Conservation (phyloP, 2,797 vertebrate genomes). For the Hydrocynus forskahlii region DNA sequence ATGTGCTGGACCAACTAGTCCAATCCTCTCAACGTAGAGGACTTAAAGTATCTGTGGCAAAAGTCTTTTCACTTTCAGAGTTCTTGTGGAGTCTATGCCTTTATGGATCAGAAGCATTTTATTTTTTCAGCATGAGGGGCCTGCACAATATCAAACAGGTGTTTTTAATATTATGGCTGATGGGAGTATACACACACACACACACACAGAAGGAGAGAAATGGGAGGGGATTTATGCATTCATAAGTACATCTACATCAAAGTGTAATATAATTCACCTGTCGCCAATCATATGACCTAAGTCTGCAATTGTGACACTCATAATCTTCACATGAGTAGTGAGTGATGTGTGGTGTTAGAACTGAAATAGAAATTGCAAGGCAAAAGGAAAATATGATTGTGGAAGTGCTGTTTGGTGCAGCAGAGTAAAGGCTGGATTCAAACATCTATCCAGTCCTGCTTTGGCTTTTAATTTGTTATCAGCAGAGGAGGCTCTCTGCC, state of each 20-base stretch:
- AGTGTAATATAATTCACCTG: background rate
- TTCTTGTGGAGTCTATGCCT: no score
- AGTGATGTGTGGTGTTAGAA: conserved; percentile 8
- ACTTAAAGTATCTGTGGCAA: no score
- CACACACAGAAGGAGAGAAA: no score
- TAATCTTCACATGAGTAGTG: background rate
- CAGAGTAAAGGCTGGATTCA: conserved; percentile 7
- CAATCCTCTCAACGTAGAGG: no score
- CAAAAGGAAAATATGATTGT: conserved; percentile 17
- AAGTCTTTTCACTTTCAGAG: no score
- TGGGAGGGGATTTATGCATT: background rate
- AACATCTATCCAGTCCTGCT: conserved; percentile 29
- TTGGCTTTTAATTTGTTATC: conserved; percentile 49
- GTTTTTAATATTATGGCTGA: no score
- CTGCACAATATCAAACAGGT: no score
- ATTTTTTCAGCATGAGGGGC: no score
- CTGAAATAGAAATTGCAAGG: background rate
- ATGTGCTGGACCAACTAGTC: no score
- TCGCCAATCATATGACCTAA: background rate
- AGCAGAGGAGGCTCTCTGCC: conserved; percentile 40
- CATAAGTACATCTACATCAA: background rate
- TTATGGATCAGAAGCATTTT: no score
- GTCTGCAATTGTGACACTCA: background rate
- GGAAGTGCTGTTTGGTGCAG: conserved; percentile 8
- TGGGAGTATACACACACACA: no score